Base-by-base conservation (phyloP, 2,113 vertebrate species). In the Thamnaconus septentrionalis region DNA sequence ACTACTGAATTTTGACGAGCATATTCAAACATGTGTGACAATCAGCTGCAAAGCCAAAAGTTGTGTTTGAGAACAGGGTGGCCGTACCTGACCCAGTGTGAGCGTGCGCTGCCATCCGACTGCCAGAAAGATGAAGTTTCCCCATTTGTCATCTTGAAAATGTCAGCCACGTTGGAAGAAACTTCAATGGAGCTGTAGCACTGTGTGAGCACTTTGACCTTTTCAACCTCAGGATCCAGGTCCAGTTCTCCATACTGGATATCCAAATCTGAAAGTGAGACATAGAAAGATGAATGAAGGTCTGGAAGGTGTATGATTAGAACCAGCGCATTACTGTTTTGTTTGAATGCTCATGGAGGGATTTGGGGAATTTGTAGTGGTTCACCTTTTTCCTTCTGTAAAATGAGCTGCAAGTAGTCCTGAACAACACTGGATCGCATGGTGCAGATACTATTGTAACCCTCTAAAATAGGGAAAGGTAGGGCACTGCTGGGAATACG, bases 101-200 rank as follows among this genome's bases (percentile, higher is more conserved):
- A 98, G 18, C 96, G 94, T 0, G 96, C 95, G 0, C 95, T 98
- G 53, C 97, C 97, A 1, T 98, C 96, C 0, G 97, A 99, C 88
- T 99, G 96, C 97, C 97, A 99, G 85, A 94, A 99, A 45, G 97
- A 96, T 0, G 91, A 80, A 0, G 96, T 98, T 48, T 99, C 97
- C 4, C 97, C 96, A 0, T 97, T 98, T 1, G 94, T 96, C 95
- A 99, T 95, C 87, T 96, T 97, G 87, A 94, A 92, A 4, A 97
- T 84, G 56, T 99, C 97, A 0, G 91, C 76, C 0, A 93, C 91
- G 39, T 98, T 98, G 60, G 97, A 99, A 0, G 97, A 99, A 5
- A 95, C 93, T 71, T 98, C 97, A 58, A 99, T 95, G 54, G 93
- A 90, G 63, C 92, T 94, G 56, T 94, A 98, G 87, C 96, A 98